Base-by-base conservation (phyloP, 2,888 invertebrate genomes). In the Nomada hirtipes region DNA sequence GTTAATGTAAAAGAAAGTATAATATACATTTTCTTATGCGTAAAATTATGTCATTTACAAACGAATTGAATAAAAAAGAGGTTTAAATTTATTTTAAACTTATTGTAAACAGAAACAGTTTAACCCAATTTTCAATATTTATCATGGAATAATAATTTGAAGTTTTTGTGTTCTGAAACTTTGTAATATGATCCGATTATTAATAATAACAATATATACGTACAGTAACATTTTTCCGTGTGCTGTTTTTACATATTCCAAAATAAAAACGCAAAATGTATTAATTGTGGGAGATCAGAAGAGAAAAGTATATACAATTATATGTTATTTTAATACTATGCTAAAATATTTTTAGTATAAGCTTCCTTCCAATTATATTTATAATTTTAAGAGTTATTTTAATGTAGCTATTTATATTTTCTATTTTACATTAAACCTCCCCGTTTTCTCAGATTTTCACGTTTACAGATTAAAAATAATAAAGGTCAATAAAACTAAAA, bases 201-300 rank as follows among this genome's bases (percentile, higher is more conserved):
- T 82, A 81, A 73, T 70, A 82, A 83, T 77, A 82, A 82, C 47
- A 71, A 82, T 57, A 67, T 59, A 76, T 76, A 57, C 74, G 67
- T 53, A 67, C 76, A 47, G 47, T 65, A 81, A 70, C 52, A 70
- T 64, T 80, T 36, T 20, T 70, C 13, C 2, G 4, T 11, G n/a
- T 55, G 11, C 36, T 18, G 11, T 20, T 76, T 20, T 29, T 61
- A 42, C 13, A 36, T 65, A 55, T 44, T 36, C 13, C 9, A 15
- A 36, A 42, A 15, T 67, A 53, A 26, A 67, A 53, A 36, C 53
- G 36, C 4, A 29, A 64, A 55, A 64, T 44, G 26, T n/a, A 26
- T 55, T 26, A 13, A 73, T n/a, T 65, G 20, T 23, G 2, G 36
- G 42, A 7, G 29, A 11, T 36, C 2, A 42, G 4, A 20, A 55